Evolutionary conservation across 2,797 vertebrate species (phyloP), one percentile per base, ranked within the genome.

Genomic region (Rhinella marina): DNA sequence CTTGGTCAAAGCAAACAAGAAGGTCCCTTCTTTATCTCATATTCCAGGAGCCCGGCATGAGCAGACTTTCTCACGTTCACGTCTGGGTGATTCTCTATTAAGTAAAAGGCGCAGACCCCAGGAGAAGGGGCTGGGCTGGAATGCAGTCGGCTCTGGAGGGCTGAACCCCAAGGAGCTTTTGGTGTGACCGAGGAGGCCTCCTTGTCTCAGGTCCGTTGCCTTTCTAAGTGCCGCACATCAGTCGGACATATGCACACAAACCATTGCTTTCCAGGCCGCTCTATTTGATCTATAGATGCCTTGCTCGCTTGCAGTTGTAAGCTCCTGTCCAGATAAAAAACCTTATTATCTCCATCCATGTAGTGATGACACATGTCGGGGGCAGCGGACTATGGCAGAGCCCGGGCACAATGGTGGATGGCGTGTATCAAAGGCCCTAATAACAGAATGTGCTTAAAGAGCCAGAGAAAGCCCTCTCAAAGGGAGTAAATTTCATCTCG

Each of bases 41-140:
- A 89, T 87, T 84, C 68, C 82, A 56, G 25, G 82, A 89, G 92
- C 93, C 93, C 87, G 72, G 92, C 93, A 92, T 93, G 93, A 92
- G 85, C 70, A 93, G 89, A 90, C 93, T 96, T 95, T 96, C 94
- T 96, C 94, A 96, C 92, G 91, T 95, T 95, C 95, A 94, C 93
- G 92, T 95, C 90, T 90, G 94, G 93, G 92, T 96, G 95, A 93
- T 92, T 93, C 90, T 92, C 92, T 94, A 94, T 95, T 92, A 87
- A 87, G 90, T 87, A 90, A 91, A 87, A 86, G 90, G 84, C 92
- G 86, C 88, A 56, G 81, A 92, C 92, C 91, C 93, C 70, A 3
- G 92, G 90, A 91, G 92, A 93, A 89, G 93, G 93, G 92, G 87
- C 75, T 86, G 83, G 92, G 88, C 89, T 89, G 94, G 94, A 94